A percentile compares a stretch with the other conserved stretches of the same genome.
phyloP scores from a whole-genome alignment of 2,888 invertebrate species.

The Synergus japonicus region DNA sequence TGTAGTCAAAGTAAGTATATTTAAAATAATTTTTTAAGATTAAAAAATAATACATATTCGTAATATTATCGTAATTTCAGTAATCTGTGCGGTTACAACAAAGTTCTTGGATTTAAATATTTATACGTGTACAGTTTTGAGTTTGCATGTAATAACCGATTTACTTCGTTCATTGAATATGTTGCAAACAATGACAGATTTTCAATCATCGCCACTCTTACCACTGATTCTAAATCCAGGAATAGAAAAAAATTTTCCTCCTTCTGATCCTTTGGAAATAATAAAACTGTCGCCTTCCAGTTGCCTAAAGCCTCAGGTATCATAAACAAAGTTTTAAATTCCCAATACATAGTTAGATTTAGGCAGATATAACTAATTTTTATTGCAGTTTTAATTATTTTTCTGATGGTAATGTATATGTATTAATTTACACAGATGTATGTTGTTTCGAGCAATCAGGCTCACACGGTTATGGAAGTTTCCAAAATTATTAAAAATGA shows the following conservation, averaged over 20 bases:
- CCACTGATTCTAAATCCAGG: not conserved
- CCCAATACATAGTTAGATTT: not conserved
- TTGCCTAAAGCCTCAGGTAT: not conserved
- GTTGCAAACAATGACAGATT: not conserved
- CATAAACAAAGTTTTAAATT: not conserved
- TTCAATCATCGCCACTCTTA: not conserved
- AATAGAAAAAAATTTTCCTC: slow-evolving; percentile 1
- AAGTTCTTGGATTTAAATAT: not conserved
- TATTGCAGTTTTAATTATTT: not conserved
- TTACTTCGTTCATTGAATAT: not conserved
- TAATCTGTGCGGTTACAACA: not conserved
- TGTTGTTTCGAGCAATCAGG: not conserved
- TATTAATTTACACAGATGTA: not conserved
- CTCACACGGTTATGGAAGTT: not conserved
- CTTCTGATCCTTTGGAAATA: not conserved
- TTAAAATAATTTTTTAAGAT: not conserved
- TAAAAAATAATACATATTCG: not conserved
- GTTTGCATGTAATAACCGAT: not conserved
- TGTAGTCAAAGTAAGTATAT: not conserved
- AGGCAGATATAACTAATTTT: not conserved
- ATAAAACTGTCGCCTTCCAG: not conserved
- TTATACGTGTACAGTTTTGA: not conserved
- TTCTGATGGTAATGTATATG: not conserved
- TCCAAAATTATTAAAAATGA: not conserved
- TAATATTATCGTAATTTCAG: not conserved